Conservation (phyloP, 2,113 vertebrate genomes). For the Manacus vitellinus region DNA sequence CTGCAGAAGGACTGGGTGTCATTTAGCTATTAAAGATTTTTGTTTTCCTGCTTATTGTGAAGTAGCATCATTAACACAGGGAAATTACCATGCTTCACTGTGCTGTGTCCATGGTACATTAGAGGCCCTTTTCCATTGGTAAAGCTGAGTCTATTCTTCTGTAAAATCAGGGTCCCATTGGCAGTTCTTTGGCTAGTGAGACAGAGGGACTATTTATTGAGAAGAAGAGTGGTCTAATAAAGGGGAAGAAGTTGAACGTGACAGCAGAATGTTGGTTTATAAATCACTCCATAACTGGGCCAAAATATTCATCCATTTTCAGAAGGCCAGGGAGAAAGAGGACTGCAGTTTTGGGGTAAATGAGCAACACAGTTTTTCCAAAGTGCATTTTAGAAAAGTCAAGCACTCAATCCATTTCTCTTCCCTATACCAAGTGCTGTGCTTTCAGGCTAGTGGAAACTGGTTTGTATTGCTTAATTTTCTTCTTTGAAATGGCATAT, state of each 20-base stretch:
- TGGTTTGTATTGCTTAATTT: background rate
- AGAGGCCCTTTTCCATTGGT: conserved; percentile 77
- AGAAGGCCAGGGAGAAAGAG: background rate
- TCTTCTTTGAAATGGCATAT: background rate
- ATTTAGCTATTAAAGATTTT: conserved; percentile 76
- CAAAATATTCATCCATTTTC: background rate
- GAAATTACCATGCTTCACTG: conserved; percentile 80
- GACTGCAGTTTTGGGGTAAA: background rate
- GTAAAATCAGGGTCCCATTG: conserved; percentile 78
- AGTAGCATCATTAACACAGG: conserved; percentile 84
- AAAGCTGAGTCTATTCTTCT: conserved; percentile 79
- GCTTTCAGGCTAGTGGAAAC: conserved; percentile 7
- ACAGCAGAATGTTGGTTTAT: conserved; percentile 16
- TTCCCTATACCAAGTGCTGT: background rate
- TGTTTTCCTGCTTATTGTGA: conserved; percentile 77
- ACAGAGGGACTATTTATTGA: conserved; percentile 85
- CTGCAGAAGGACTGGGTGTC: conserved; percentile 1
- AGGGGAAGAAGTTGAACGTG: conserved; percentile 43
- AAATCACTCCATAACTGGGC: background rate
- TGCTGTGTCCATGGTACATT: conserved; percentile 79
- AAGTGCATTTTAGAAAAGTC: background rate
- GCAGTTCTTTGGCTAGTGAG: conserved; percentile 84
- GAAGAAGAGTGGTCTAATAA: conserved; percentile 73
- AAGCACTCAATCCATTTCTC: background rate
- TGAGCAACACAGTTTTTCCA: background rate